Evolutionary conservation across 2,113 vertebrate genomes (phyloP).

Genomic region (Clarias gariepinus): DNA sequence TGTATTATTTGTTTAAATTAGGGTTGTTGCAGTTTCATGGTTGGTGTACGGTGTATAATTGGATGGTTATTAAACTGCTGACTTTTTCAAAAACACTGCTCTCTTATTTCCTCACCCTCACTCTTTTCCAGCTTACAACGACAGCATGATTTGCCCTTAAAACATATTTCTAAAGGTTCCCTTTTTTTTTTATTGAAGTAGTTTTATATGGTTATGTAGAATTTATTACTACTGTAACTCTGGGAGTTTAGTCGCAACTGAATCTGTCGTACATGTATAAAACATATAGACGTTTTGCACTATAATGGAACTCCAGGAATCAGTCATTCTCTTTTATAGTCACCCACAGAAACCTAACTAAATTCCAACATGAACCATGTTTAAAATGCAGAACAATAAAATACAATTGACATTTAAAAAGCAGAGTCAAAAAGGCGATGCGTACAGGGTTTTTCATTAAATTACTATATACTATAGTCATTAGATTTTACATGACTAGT

Average conservation of each 20-base stretch:
- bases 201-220: neutral
- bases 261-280: neutral
- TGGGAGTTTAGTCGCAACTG: neutral
- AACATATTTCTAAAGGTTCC: too few species aligned
- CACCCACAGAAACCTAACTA: neutral
- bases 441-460: too few species aligned
- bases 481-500: neutral
- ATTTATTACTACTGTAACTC: neutral
- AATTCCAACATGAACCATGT: neutral
- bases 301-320: neutral
- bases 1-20: neutral
- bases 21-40: neutral
- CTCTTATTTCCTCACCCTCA: neutral
- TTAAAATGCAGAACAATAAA: neutral
- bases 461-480: neutral
- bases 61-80: neutral
- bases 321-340: neutral
- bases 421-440: neutral
- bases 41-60: neutral
- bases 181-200: too few species aligned
- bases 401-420: neutral
- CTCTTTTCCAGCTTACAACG: too few species aligned
- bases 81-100: too few species aligned
- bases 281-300: neutral
- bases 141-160: too few species aligned